Base-by-base conservation (phyloP, 2,888 invertebrate genomes). In the Ormyrus pomaceus region DNA sequence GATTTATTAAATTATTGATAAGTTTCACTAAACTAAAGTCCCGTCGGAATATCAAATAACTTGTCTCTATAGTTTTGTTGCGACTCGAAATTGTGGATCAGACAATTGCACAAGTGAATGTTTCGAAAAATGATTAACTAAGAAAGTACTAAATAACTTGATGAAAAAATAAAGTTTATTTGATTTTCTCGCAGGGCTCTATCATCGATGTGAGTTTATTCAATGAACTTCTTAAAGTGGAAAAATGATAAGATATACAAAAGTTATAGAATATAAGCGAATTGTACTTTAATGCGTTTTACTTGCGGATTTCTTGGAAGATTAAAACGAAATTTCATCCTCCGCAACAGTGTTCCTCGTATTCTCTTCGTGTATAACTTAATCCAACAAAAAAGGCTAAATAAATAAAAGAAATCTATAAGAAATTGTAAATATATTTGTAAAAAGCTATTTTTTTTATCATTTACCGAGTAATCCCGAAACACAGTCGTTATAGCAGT, bases 401-500 rank as follows among this genome's bases (percentile, higher is more conserved):
- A 59, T 72, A 61, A 79, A 69, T 9, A 13, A 34, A 6, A 51
- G 7, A 46, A n/a, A 59, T 56, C n/a, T 51, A n/a, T 6, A 61
- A 56, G 51, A 58, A 58, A 62, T n/a, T 75, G 79, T 79, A 75
- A 75, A 79, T 74, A 79, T 74, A 68, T 70, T 75, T 65, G 48
- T 77, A 68, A 61, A 72, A 59, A 64, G n/a, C 46, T 11, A 55
- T 56, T 56, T 59, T 13, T 56, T 59, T 13, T 59, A 68, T 61
- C 3, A 58, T 77, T 70, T 64, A 62, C 48, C 34, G 10, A 19
- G 34, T 68, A 19, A 70, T 65, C 65, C 19, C 53, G 13, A 13
- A 64, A 51, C 53, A 19, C 19, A 6, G 6, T 51, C 8, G 45
- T 6, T 51, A 62, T 13, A 13, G 6, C 13, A 56, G 53, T 53